These are phyloP conservation scores for Brachynemurus nebulosus DNA, from an alignment of 2,888 invertebrate species.

Conservation along the genomic window DNA sequence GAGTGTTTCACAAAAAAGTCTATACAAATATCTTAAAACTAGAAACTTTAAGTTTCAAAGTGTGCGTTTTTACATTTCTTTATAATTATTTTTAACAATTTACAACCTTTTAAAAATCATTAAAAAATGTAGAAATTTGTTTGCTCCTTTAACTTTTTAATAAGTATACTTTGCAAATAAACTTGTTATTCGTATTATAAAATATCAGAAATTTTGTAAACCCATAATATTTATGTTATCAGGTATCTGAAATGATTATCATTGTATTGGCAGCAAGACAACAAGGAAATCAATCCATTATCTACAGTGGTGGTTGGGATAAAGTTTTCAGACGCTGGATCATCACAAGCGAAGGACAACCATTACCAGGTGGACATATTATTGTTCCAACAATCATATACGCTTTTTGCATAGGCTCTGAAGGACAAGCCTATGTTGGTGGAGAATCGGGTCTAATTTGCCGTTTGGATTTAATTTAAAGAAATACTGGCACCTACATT, in stretches of 20 bases:
- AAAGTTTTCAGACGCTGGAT: conserved; percentile 34
- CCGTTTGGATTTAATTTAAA: conserved; percentile 26
- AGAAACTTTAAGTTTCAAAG: too few relatives aligned
- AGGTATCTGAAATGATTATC: conserved; percentile 35
- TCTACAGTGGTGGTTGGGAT: conserved; percentile 36
- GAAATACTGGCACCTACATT: too few relatives aligned
- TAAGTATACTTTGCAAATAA: too few relatives aligned
- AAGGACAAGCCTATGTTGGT: conserved; percentile 37
- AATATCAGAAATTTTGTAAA: too few relatives aligned
- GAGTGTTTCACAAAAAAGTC: too few relatives aligned
- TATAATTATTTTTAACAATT: too few relatives aligned
- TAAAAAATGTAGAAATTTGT: too few relatives aligned
- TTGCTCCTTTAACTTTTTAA: too few relatives aligned
- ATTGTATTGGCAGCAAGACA: conserved; percentile 28
- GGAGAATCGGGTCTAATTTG: conserved; percentile 41
- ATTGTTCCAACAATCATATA: conserved; percentile 30
- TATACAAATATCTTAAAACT: too few relatives aligned
- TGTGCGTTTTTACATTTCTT: too few relatives aligned
- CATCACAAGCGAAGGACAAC: conserved; percentile 20
- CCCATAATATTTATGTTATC: conserved; percentile 21
- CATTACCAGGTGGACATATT: conserved; percentile 21
- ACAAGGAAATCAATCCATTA: conserved; percentile 23
- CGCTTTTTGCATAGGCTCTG: conserved; percentile 31
- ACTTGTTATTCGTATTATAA: too few relatives aligned
- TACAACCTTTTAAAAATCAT: too few relatives aligned